Conservation (phyloP, 2,113 vertebrate genomes). For the Chaetodon trifascialis region DNA sequence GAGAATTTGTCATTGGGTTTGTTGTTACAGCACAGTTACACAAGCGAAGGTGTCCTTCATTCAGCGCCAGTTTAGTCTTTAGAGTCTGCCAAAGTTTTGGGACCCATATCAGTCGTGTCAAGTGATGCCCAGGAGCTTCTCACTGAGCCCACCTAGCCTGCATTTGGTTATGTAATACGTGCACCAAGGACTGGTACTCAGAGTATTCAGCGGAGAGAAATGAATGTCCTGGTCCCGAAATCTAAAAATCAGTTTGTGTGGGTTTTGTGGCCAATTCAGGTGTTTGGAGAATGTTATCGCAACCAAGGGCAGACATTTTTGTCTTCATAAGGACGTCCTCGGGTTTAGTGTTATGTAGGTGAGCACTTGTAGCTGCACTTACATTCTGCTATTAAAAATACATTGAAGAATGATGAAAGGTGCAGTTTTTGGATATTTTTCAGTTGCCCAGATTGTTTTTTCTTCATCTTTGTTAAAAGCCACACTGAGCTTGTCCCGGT, state of each 20-base stretch:
- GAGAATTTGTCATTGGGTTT: background rate
- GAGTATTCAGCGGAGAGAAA: background rate
- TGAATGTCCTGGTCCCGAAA: background rate
- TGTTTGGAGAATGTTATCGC: background rate
- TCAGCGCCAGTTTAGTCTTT: background rate
- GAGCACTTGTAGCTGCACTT: background rate
- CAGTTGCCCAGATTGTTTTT: no score
- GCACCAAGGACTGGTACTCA: background rate
- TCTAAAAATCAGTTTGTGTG: background rate
- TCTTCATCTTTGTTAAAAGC: no score
- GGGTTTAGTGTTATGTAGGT: no score
- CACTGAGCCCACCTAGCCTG: background rate
- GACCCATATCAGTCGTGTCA: constrained; percentile 1
- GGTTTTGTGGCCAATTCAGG: background rate
- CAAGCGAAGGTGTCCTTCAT: constrained; percentile 35
- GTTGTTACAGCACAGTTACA: constrained; percentile 2
- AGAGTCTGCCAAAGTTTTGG: background rate
- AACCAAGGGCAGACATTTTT: no score
- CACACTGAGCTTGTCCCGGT: no score
- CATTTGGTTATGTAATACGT: background rate
- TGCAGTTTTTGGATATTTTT: no score
- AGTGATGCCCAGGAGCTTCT: constrained; percentile 16
- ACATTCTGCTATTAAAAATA: no score
- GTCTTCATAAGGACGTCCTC: background rate
- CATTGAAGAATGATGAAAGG: no score